Base-by-base conservation (phyloP, 2,888 invertebrate genomes). In the Chrysodeixis includens region DNA sequence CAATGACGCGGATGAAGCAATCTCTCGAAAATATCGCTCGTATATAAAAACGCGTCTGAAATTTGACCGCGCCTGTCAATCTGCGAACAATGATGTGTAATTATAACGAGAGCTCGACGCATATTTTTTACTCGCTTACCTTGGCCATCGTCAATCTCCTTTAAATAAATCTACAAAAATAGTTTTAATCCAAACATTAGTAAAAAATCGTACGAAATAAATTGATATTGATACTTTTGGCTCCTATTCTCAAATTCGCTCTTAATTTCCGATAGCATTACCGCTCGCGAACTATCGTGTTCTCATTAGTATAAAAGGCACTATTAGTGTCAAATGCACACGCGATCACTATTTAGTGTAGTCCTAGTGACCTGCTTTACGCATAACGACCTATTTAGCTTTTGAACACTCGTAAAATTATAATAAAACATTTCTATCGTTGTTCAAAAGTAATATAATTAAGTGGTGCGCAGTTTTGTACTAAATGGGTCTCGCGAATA, bases 321-420 rank as follows among this genome's bases (percentile, higher is more conserved):
- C 53, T 68, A 40, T 63, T 44, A 70, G 51, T 69, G 69, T 69
- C 61, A 67, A 68, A 75, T 63, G 68, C 30, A 56, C 78, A 79
- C 81, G 78, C 78, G 76, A 81, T 66, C 76, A 58, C 59, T 81
- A 81, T 78, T 81, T 81, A 70, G 75, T 69, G 49, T 16, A 59
- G 71, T 9, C 65, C 72, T 18, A 72, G 58, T 79, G 66, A 60
- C 79, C 79, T 67, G 49, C 49, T 81, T 81, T 62, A 32, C 32
- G 60, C 64, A 7, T 62, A 58, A 53, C 62, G 69, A 46, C 73
- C 79, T 73, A 81, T 62, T 78, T 78, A 53, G 54, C 63, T 62
- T 75, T 78, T 51, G 60, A n/a, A 60, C 64, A n/a, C 67, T 65
- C 75, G 65, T 78, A 59, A 78, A 74, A 78, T 55, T 78, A 65